Percentiles rank a stretch among this genome's conserved stretches.
Evolutionary conservation across 2,113 vertebrate genomes (phyloP).

Genomic region (Hemichromis elongatus): DNA sequence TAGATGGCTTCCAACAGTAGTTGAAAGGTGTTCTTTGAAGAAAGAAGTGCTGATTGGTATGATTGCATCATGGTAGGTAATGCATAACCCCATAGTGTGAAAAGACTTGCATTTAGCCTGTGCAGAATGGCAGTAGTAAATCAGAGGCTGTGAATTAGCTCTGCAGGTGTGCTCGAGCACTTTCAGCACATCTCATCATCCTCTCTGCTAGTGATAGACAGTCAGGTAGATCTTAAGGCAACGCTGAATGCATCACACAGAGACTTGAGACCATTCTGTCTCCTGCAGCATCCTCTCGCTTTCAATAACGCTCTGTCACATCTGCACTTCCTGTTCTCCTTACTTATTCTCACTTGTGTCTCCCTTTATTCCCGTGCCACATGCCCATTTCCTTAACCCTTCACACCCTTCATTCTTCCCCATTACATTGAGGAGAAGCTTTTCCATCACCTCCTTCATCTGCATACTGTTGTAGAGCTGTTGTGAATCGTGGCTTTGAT

Average conservation of each 20-base stretch:
- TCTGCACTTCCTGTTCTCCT: background rate
- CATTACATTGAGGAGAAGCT: conserved; percentile 18
- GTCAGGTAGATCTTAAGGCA: conserved; percentile 29
- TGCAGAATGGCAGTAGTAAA: conserved; percentile 17
- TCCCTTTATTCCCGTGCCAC: conserved; percentile 3
- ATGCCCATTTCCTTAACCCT: conserved; percentile 23
- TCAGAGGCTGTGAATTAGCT: conserved; percentile 63
- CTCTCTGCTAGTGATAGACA: conserved; percentile 53
- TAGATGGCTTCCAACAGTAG: conserved; percentile 1
- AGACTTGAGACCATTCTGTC: conserved; percentile 25
- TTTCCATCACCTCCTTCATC: conserved; percentile 2
- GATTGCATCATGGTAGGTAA: conserved; percentile 40
- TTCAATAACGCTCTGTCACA: conserved; percentile 19
- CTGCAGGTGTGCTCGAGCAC: conserved; percentile 55
- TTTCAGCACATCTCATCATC: conserved; percentile 67
- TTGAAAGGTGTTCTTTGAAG: conserved; percentile 25
- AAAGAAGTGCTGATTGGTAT: conserved; percentile 55
- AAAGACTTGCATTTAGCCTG: conserved; percentile 40
- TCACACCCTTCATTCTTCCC: conserved; percentile 13
- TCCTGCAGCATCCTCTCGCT: conserved; percentile 15
- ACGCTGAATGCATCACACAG: conserved; percentile 28
- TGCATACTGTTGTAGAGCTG: background rate
- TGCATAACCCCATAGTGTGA: conserved; percentile 16
- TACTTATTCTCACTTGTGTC: conserved; percentile 23
- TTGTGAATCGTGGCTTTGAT: conserved; percentile 19